phyloP scores from a whole-genome alignment of 2,888 invertebrate genomes.

The Leptinotarsa rubiginosa region DNA sequence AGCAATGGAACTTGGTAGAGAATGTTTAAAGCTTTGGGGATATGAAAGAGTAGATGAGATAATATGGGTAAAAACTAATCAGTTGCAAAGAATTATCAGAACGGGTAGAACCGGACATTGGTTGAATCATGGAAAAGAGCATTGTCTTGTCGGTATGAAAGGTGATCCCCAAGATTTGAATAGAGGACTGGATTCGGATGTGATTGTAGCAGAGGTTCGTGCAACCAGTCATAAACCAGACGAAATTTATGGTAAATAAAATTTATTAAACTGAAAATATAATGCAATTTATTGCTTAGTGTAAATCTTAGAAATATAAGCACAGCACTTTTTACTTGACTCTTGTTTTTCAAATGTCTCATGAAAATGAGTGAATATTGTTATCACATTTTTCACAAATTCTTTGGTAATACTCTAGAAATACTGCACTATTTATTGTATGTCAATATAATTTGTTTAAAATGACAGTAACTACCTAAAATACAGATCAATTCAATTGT shows the following conservation, averaged over 20 bases:
- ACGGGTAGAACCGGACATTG: slow-evolving; percentile 98
- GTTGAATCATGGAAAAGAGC: slow-evolving; percentile 99
- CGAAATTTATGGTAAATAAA: slow-evolving; percentile 92
- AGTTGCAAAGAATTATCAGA: slow-evolving; percentile 94
- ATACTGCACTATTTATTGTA: no score
- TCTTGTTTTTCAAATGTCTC: not conserved
- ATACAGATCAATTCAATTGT: no score
- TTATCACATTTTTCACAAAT: no score
- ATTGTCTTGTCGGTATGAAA: slow-evolving; percentile 96
- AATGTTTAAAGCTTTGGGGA: slow-evolving; percentile 96
- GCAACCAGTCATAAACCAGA: slow-evolving; percentile 99
- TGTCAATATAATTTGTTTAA: no score
- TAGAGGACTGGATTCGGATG: slow-evolving; percentile 95
- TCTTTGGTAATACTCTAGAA: no score
- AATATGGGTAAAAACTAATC: slow-evolving; percentile 99
- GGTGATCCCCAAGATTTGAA: slow-evolving; percentile 92
- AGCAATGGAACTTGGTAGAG: slow-evolving; percentile 95
- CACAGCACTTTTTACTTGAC: not conserved
- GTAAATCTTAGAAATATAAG: no score
- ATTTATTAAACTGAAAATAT: not conserved
- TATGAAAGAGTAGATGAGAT: slow-evolving; percentile 96
- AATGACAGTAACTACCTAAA: no score
- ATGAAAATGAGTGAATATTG: not conserved
- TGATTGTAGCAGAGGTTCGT: slow-evolving; percentile 97
- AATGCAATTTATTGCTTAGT: no score